phyloP scores from a whole-genome alignment of 2,797 vertebrate species.

The Triplophysa bombifrons region DNA sequence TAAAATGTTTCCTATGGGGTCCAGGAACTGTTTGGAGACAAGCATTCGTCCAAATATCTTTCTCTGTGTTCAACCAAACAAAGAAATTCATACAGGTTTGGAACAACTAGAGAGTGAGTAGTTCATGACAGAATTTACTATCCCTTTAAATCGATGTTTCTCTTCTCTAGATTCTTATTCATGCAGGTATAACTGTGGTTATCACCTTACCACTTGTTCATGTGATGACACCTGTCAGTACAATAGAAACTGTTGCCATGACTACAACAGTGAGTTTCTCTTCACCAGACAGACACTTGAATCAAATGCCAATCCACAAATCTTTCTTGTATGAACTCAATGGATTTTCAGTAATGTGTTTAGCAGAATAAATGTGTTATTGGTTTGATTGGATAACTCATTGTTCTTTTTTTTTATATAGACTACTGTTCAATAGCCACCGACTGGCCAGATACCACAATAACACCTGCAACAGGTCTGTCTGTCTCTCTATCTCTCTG shows the following conservation, averaged over 20 bases:
- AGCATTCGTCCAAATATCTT: too few relatives aligned
- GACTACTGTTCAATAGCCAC: not conserved
- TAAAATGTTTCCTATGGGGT: too few relatives aligned
- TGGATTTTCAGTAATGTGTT: too few relatives aligned
- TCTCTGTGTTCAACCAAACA: too few relatives aligned
- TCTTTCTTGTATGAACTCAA: too few relatives aligned
- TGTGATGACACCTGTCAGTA: conserved; percentile 56
- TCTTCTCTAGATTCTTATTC: conserved; percentile 25
- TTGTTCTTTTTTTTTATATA: not conserved
- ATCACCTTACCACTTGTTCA: conserved; percentile 51
- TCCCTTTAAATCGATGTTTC: too few relatives aligned
- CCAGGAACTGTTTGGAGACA: too few relatives aligned
- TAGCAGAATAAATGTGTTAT: not conserved
- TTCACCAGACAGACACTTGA: not conserved
- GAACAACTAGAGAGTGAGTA: too few relatives aligned
- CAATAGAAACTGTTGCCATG: conserved; percentile 61
- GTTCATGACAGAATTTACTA: too few relatives aligned
- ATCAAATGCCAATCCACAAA: not conserved
- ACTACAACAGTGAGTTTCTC: conserved; percentile 52
- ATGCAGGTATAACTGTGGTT: conserved; percentile 62
- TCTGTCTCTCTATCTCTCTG: not conserved
- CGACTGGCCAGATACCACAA: not conserved
- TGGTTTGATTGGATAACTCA: not conserved
- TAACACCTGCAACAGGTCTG: not conserved
- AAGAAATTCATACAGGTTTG: too few relatives aligned